A percentile compares a stretch with the other conserved stretches of the same genome.
These are phyloP conservation scores for Colius striatus DNA, from an alignment of 2,113 vertebrate species.

Conservation along the genomic window DNA sequence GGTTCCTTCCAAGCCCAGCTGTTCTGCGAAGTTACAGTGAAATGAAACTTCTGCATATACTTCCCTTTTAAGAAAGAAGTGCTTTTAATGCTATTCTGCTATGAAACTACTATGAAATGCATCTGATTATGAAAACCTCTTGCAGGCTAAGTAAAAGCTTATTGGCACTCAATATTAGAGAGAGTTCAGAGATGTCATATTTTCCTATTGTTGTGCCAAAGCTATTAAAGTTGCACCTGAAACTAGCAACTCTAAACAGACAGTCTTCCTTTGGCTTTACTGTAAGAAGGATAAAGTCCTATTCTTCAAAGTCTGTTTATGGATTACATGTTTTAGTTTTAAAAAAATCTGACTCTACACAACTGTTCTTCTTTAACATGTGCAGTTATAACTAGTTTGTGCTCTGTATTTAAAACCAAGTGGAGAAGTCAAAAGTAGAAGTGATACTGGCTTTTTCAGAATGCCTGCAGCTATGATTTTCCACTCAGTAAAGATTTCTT, in stretches of 20 bases:
- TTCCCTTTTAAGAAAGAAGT: not conserved
- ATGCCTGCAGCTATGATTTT: not conserved
- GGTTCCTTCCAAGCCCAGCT: not conserved
- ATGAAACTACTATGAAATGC: constrained; percentile 24
- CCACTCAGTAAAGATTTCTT: not conserved
- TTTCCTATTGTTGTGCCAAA: constrained; percentile 64
- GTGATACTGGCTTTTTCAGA: not conserved
- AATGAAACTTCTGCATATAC: not conserved
- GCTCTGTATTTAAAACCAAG: not conserved
- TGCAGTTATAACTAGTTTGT: not conserved
- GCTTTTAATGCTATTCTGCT: constrained; percentile 1
- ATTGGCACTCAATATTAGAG: not conserved
- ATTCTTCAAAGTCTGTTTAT: not conserved
- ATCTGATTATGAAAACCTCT: constrained; percentile 11
- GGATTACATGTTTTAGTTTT: constrained; percentile 19
- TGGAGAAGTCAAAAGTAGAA: not conserved
- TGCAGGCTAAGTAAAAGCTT: constrained; percentile 10
- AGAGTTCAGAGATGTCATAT: constrained; percentile 11
- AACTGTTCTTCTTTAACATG: not conserved
- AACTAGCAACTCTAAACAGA: not conserved
- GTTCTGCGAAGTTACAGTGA: not conserved
- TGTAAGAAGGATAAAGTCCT: constrained; percentile 15
- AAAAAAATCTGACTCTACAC: not conserved
- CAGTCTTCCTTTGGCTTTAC: not conserved
- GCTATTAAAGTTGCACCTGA: constrained; percentile 53